These are phyloP conservation scores for Arizona elegans DNA, from an alignment of 2,113 vertebrate species.

Conservation along the genomic window DNA sequence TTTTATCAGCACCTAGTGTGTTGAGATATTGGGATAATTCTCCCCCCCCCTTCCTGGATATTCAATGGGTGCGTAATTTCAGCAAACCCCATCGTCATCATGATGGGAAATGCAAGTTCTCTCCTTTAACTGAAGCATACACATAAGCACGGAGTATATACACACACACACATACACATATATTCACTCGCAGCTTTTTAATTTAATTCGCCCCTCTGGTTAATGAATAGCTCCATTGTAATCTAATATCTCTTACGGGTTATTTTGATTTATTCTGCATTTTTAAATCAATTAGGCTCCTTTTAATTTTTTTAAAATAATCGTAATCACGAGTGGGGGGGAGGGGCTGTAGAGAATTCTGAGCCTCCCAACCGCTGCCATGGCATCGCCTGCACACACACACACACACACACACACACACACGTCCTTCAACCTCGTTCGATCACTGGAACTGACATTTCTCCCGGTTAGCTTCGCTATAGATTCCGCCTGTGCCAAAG, in stretches of 20 bases:
- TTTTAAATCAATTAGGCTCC: not conserved
- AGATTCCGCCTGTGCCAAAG: not conserved
- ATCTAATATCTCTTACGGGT: conserved; percentile 1
- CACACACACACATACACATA: not conserved
- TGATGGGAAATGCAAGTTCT: not conserved
- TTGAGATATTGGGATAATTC: not conserved
- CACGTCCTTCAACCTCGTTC: not conserved
- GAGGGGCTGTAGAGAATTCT: not conserved
- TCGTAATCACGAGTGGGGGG: not conserved
- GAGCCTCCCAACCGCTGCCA: not conserved
- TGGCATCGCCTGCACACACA: not conserved
- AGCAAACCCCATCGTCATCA: not conserved
- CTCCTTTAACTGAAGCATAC: not conserved
- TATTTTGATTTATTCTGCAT: conserved; percentile 18
- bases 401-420: no score
- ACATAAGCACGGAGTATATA: not conserved
- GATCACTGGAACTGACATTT: not conserved
- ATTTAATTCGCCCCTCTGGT: conserved; percentile 4
- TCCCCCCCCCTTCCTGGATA: no score
- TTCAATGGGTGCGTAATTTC: not conserved
- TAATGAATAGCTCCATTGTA: conserved; percentile 29
- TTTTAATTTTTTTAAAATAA: not conserved
- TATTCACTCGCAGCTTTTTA: not conserved
- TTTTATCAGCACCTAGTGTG: not conserved
- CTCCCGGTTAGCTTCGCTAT: not conserved